Percentiles rank a stretch among this genome's conserved stretches.
These are phyloP conservation scores for Urocynchramus pylzowi DNA, from an alignment of 2,113 vertebrate species.

Conservation along the genomic window DNA sequence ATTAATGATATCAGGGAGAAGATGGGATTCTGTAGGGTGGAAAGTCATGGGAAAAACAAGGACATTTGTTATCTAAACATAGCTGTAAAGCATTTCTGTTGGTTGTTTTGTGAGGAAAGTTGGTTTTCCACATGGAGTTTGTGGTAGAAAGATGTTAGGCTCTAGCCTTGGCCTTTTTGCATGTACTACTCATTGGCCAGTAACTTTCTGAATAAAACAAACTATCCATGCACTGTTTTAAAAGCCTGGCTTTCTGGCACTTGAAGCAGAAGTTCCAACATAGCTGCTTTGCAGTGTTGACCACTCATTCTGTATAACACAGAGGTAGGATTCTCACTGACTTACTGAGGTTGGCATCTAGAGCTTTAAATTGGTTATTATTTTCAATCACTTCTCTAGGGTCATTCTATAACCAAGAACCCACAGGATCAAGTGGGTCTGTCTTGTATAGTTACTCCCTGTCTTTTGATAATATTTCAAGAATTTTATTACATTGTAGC, in stretches of 20 bases:
- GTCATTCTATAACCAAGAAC: not conserved
- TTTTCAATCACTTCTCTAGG: not conserved
- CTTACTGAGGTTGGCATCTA: not conserved
- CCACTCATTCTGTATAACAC: fast-evolving
- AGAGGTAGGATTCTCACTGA: not conserved
- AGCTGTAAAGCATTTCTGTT: not conserved
- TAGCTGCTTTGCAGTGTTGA: not conserved
- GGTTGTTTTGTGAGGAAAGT: not conserved
- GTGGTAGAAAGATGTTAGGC: not conserved
- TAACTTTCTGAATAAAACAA: not conserved
- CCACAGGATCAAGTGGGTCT: not conserved
- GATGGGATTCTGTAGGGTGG: not conserved
- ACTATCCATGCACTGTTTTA: not conserved
- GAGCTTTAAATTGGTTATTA: not conserved
- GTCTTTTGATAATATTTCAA: not conserved
- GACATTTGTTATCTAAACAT: not conserved
- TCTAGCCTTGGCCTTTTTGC: not conserved
- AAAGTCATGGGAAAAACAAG: slow-evolving; percentile 37
- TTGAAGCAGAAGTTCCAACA: not conserved
- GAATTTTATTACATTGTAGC: not conserved
- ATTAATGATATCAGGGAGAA: slow-evolving; percentile 21
- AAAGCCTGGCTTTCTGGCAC: not conserved
- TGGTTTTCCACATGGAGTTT: not conserved
- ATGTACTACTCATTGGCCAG: not conserved
- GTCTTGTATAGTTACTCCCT: not conserved